Evolutionary conservation across 2,797 vertebrate species (phyloP).

Genomic region (Fistularia tabacaria): DNA sequence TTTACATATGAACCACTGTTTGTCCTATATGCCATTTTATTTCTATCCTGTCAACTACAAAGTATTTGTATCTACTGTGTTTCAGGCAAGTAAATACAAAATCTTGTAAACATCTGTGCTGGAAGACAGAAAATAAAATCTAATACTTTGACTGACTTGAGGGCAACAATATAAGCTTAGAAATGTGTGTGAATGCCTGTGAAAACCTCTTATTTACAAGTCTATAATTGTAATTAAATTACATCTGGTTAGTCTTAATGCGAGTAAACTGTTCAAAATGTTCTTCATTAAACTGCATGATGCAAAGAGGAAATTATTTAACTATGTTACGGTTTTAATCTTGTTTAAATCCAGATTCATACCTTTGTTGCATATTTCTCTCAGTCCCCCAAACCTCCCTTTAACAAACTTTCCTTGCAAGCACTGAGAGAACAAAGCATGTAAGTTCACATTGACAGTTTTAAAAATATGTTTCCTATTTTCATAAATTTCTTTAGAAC

Average conservation of each 20-base stretch:
- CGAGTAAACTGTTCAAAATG: background rate
- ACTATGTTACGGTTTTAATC: no score
- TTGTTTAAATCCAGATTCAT: no score
- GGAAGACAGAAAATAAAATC: slow-evolving; percentile 22
- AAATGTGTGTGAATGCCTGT: slow-evolving; percentile 3
- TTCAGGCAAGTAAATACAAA: slow-evolving; percentile 58
- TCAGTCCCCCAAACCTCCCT: no score
- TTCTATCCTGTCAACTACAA: slow-evolving; percentile 48
- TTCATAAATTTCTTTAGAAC: no score
- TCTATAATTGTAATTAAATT: background rate
- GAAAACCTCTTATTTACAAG: slow-evolving; percentile 3
- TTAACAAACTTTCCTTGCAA: no score
- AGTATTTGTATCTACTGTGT: slow-evolving; percentile 38
- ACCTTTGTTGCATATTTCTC: no score
- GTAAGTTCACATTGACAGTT: no score
- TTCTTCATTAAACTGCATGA: background rate
- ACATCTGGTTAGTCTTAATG: background rate
- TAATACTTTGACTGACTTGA: slow-evolving; percentile 25
- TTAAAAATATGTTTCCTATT: no score
- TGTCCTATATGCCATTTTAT: slow-evolving; percentile 51
- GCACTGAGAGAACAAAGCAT: no score
- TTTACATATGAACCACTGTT: slow-evolving; percentile 50
- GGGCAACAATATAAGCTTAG: slow-evolving; percentile 11
- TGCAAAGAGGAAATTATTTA: no score
- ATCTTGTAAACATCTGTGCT: slow-evolving; percentile 52